Evolutionary conservation across 1,140 invertebrate genomes (phyloP), one percentile per base, ranked within the genome.

Genomic region (Antheraea pernyi): DNA sequence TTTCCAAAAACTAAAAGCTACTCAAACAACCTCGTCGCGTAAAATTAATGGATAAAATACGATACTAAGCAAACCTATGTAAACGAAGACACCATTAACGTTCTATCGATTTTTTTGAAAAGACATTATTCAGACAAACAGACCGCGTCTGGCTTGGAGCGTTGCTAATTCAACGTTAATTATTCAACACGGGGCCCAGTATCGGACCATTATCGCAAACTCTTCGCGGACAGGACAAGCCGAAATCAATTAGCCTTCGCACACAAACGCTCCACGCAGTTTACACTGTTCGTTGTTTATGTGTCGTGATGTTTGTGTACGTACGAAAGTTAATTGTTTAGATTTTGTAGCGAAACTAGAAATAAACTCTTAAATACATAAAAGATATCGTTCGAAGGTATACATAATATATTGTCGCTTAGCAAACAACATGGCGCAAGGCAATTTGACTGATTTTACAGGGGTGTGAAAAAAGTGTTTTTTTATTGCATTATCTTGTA

Each of bases 191-290:
- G 65, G 68, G 75, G 71, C 72, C 71, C 73, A 82, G 13, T 30
- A 61, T 77, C 71, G 72, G 77, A 64, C 65, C 71, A 74, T 77
- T 79, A 79, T 74, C 69, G 48, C 53, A 74, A 76, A 81, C 75
- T 76, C 75, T 77, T 79, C 69, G 63, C 69, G 58, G 76, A 76
- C 68, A 73, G 75, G 73, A 77, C 75, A 72, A 71, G 72, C 79
- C 73, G 80, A 82, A 87, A 81, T 83, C 85, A 85, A 87, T 87
- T 87, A 87, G 81, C 78, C 74, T 78, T n/a, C 37, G 73, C 74
- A 85, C 75, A 85, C 85, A 87, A 70, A 8, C 73, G 77, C 74
- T 70, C 67, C 13, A 53, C 46, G 16, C 0, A 13, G 11, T 53
- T n/a, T 13, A 53, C 39, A 42, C 39, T 42, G 39, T 42, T 53